Base-by-base conservation (phyloP, 2,888 invertebrate genomes). In the Dioctria linearis region DNA sequence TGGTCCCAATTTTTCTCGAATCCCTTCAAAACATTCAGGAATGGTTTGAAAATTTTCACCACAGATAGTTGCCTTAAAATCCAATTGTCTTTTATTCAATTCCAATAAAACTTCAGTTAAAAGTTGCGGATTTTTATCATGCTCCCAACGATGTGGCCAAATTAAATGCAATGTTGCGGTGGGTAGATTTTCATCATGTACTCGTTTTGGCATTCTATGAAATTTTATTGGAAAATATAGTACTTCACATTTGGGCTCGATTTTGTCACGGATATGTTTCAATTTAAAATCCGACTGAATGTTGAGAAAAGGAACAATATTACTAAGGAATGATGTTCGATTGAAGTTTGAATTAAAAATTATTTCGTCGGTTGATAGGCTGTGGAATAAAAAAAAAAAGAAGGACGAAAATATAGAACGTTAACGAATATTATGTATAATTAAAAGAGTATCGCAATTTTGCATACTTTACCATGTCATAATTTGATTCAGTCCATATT, bases 131-230 rank as follows among this genome's bases (percentile, higher is more conserved):
- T 93, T 92, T 88, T 94, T 94, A 86, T 95, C 94, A 86, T 94
- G 93, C 86, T 94, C 94, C 94, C 95, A 95, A 85, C 94, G 89
- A 87, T 95, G 94, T 0, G 94, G 93, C 94, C 94, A 95, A 5
- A 94, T 91, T 80, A 94, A 91, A 85, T 92, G 92, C 65, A 93
- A 84, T 82, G 84, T 85, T 76, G 85, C 85, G 71, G 82, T 83
- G 9, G 66, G 57, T 76, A 84, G 6, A 84, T 84, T 46, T 63
- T 81, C 59, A 79, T 71, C 79, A 49, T 80, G 66, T 13, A 69
- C 76, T 54, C 87, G 86, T 78, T 86, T 86, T 71, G 88, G 88
- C 83, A 89, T 88, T 6, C 85, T 84, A 82, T 90, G 89, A 83
- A 91, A 90, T 83, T 89, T 87, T 3, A 93, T 87, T 2, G 93